A percentile compares a stretch with the other conserved stretches of the same genome.
Evolutionary conservation across 2,888 invertebrate genomes (phyloP).

Genomic region (Rhogogaster chlorosoma): DNA sequence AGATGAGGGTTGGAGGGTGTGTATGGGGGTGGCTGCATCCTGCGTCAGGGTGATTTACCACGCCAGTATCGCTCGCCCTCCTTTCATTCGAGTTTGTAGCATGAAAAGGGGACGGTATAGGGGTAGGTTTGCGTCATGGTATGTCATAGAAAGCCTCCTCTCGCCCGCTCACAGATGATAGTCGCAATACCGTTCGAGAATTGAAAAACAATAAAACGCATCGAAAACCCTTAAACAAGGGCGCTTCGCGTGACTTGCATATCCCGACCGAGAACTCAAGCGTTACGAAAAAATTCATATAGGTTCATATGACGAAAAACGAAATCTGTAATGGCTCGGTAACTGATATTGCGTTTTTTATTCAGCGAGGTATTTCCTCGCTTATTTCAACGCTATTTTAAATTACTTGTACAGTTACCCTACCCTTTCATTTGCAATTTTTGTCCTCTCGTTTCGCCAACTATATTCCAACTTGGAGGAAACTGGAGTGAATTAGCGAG

Average conservation of each 20-base stretch:
- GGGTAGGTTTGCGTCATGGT: conserved; percentile 27
- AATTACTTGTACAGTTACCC: not conserved
- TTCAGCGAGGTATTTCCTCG: not conserved
- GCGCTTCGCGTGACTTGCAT: conserved; percentile 5
- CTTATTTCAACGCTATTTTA: not conserved
- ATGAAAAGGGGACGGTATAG: conserved; percentile 28
- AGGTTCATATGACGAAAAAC: not conserved
- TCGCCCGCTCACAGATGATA: not conserved
- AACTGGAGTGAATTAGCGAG: not conserved
- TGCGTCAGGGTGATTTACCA: conserved; percentile 43
- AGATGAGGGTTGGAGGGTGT: not conserved
- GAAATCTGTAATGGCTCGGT: not conserved
- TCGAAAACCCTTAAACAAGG: conserved; percentile 21
- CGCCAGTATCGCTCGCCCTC: conserved; percentile 5
- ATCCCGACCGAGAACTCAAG: conserved; percentile 25
- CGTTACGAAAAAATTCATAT: conserved; percentile 17
- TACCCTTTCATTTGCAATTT: not conserved
- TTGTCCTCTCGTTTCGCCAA: not conserved
- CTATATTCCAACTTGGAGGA: not conserved
- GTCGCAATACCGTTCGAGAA: conserved; percentile 15
- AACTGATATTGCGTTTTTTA: conserved; percentile 13
- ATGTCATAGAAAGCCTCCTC: conserved; percentile 26
- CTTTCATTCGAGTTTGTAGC: not conserved
- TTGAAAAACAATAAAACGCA: conserved; percentile 45
- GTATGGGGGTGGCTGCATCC: conserved; percentile 39